Percentiles rank a stretch among this genome's conserved stretches.
These are phyloP conservation scores for Smutsia gigantea DNA, from an alignment of 2,797 vertebrate genomes.

Conservation along the genomic window DNA sequence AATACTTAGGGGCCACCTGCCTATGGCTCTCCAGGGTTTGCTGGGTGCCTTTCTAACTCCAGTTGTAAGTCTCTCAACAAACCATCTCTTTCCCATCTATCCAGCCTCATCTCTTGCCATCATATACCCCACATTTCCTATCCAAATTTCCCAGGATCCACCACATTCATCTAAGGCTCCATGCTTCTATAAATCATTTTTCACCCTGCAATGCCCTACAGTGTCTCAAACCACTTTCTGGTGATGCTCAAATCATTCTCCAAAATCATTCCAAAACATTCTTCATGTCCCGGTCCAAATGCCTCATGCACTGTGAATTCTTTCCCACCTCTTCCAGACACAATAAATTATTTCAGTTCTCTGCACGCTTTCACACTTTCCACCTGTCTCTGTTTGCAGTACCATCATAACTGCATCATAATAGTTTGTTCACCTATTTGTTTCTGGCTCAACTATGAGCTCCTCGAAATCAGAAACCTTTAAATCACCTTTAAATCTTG, in stretches of 20 bases:
- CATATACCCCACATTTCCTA: fast-evolving
- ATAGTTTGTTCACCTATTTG: neutral
- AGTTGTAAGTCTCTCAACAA: neutral
- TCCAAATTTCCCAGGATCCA: neutral
- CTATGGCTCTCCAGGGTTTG: neutral
- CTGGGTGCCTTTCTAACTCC: neutral
- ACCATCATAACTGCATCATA: neutral
- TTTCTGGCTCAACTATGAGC: neutral
- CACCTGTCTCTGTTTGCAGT: neutral
- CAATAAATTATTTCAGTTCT: neutral
- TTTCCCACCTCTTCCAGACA: neutral
- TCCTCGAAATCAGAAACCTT: neutral
- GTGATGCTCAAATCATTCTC: no score
- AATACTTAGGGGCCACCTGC: neutral
- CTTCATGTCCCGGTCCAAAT: neutral
- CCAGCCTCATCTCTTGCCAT: neutral
- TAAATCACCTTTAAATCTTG: neutral
- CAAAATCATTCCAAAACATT: neutral
- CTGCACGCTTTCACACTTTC: neutral
- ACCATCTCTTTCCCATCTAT: neutral
- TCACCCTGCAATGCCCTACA: neutral
- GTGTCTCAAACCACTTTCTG: neutral
- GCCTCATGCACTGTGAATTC: neutral
- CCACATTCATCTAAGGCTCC: neutral
- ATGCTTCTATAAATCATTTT: neutral